Evolutionary conservation across 30 jellyfish, hydroid and myxozoan genomes (phyloP).

Genomic region (Cassiopea andromeda): DNA sequence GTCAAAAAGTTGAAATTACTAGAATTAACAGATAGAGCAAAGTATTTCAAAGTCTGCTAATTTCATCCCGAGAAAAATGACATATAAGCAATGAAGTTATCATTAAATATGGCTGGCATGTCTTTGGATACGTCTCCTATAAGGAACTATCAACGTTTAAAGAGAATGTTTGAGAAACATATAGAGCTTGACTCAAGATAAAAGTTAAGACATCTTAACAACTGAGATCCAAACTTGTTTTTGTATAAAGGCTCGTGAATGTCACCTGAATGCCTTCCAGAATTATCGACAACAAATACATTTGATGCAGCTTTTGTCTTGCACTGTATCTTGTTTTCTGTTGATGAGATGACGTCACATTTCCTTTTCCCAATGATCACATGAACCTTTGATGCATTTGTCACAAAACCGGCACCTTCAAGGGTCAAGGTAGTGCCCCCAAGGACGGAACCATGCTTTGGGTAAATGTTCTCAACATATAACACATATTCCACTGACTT

Average conservation of each 20-base stretch:
- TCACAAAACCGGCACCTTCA: constrained; percentile 68
- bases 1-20: no score
- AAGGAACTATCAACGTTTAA: no score
- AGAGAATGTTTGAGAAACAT: no score
- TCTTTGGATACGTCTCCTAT: no score
- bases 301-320: constrained; percentile 62
- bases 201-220: no score
- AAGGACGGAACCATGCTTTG: constrained; percentile 65
- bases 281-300: constrained; percentile 62
- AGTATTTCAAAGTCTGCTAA: no score
- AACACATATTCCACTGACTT: constrained; percentile 25
- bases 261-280: constrained; percentile 72
- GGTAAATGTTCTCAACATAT: constrained; percentile 38
- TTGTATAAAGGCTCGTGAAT: neutral
- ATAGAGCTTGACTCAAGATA: no score
- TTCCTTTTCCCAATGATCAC: constrained; percentile 51
- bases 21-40: no score
- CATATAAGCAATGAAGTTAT: no score
- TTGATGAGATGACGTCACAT: constrained; percentile 53
- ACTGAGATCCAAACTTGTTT: no score
- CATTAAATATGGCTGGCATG: no score
- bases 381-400: constrained; percentile 36
- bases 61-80: no score
- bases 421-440: constrained; percentile 68
- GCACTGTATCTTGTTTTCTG: constrained; percentile 45